Base-by-base conservation (phyloP, 2,888 invertebrate species). In the Cantharis lateralis region DNA sequence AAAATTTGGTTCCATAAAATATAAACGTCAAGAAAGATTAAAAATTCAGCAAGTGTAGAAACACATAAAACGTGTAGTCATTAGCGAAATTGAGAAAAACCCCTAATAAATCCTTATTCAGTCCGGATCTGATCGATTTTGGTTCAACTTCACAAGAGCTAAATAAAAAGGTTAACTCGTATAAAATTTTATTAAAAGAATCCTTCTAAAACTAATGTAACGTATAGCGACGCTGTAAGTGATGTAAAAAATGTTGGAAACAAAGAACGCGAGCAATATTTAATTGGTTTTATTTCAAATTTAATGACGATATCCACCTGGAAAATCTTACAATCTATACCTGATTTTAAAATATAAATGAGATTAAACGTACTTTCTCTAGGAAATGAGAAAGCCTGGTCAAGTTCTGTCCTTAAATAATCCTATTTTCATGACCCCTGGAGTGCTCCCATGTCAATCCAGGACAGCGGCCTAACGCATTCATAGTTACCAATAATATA, bases 291-390 rank as follows among this genome's bases (percentile, higher is more conserved):
- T 48, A n/a, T 48, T n/a, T 1, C 0, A 7, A 48, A 48, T n/a
- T n/a, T 48, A 48, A n/a, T 1, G 48, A 48, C n/a, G 48, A 48
- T n/a, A n/a, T n/a, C 48, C n/a, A 48, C 48, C 48, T 48, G 7
- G n/a, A 48, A 48, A 48, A 48, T 48, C 48, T 48, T n/a, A 48
- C n/a, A 48, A 48, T 68, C 20, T 64, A 32, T 16, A 63, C 15
- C 61, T 5, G 28, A 70, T 48, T 73, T 75, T 76, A 48, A 77
- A 76, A 81, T 76, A 81, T 79, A 73, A 81, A 82, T 78, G 80
- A 82, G 81, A 80, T 79, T 80, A 78, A 78, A 79, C 78, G 78
- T 81, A 82, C 82, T 82, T 80, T 78, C 80, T 74, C 81, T 75
- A 66, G 78, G 64, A 70, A 70, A 79, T 74, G 81, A 81, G 82